Base-by-base conservation (phyloP, 2,797 vertebrate species). In the Microchirus variegatus region DNA sequence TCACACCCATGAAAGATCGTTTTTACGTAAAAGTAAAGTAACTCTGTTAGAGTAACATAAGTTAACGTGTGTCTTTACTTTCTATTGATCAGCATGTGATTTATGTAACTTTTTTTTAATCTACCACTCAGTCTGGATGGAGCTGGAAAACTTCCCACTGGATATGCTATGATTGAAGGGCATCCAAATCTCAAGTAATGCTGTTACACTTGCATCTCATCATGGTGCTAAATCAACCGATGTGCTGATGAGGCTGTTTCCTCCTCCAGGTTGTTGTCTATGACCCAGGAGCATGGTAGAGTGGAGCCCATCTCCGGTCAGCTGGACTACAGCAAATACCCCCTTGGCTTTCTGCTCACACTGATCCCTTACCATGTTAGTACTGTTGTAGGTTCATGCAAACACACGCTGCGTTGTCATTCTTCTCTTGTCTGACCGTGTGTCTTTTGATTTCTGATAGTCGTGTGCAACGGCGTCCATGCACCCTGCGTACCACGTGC, bases 201-300 rank as follows among this genome's bases (percentile, higher is more conserved):
- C 12, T 3, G 1, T 26, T 35, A 15, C 7, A 52, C 13, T 31
- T 41, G 2, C 18, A 14, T 35, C 8, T 41, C 10, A 14, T 52
- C 41, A 41, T 9, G 35, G 18, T 40, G 15, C 3, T 31, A 15
- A 58, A 42, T 2, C 9, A 4, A 22, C 50, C 49, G 15, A 59
- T 10, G 18, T 19, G 26, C 22, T 82, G 15, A 78, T 46, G 4
- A 43, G 12, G n/a, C 3, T 6, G 6, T 16, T 2, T 65, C 50
- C 38, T 38, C 60, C 38, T 55, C 17, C 78, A 95, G 95, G 82
- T 80, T 96, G 77, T 63, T 84, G 78, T 93, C 92, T 13, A 91
- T 96, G 92, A 95, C 94, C 10, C 95, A 96, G 84, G 95, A 96
- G 77, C 95, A 96, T 1, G 95, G 95, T 17, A 80, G 75, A 75